Base-by-base conservation (phyloP, 1,140 invertebrate species). In the Doryteuthis pealeii region DNA sequence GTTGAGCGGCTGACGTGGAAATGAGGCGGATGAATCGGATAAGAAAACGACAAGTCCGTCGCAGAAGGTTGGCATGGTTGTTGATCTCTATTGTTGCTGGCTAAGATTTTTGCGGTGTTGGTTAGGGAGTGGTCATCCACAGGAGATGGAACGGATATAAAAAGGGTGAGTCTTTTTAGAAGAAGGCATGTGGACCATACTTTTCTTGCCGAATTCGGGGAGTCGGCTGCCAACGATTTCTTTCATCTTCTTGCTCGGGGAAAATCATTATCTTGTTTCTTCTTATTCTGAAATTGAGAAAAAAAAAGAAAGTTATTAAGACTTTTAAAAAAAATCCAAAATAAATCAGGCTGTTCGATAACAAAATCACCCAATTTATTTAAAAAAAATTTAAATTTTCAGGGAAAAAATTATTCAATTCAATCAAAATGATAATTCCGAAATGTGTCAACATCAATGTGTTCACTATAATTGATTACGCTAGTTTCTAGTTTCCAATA, bases 81-180 rank as follows among this genome's bases (percentile, higher is more conserved):
- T 68, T 68, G 10, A 68, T 68, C n/a, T 68, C 66, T 32, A 32
- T 62, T 28, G 54, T 28, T 62, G 54, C 18, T 28, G 54, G 26
- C 1, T 62, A 62, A 22, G 5, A 18, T 62, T 62, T 28, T 62
- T 22, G 18, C 26, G 54, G 26, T 22, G 6, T 28, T 12, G 6
- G 54, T 22, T 14, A 18, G 54, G 22, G 18, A 5, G 54, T 28
- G 54, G 22, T 62, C 54, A 62, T 62, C n/a, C 54, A 22, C 18
- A 62, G 26, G 54, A 62, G 54, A 62, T n/a, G 54, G 54, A 62
- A 22, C 54, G 26, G 54, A 28, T 40, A 40, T 40, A n/a, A n/a
- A 62, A 62, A 15, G 54, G 18, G 26, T 62, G 54, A 22, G 54
- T 62, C 12, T 22, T 62, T 22, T 62, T 62, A 12, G 54, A 62